Conservation (phyloP, 1,140 invertebrate genomes). For the Xylocopa sonorina region DNA sequence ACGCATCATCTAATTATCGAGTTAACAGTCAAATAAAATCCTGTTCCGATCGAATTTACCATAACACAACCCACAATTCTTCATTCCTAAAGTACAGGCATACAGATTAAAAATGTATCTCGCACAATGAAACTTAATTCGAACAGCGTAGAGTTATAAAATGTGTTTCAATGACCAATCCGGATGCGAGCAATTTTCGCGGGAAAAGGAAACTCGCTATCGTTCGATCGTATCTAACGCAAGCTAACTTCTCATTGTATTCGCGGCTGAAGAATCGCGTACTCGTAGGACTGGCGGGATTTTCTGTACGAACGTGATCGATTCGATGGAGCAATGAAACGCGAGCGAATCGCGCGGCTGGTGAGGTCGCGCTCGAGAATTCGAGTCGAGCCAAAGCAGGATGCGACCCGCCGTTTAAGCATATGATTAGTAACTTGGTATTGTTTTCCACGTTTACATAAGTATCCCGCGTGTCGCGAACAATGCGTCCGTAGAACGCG, state of each 20-base stretch:
- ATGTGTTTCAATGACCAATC: not conserved
- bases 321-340: not conserved
- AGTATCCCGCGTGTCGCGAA: constrained; percentile 71
- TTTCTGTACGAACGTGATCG: too few relatives aligned
- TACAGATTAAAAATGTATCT: too few relatives aligned
- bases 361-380: not conserved
- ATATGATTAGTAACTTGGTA: constrained; percentile 73
- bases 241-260: not conserved
- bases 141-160: too few relatives aligned
- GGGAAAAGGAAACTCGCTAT: not conserved
- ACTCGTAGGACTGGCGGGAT: too few relatives aligned
- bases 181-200: not conserved
- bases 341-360: not conserved
- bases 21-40: too few relatives aligned
- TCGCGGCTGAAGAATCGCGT: too few relatives aligned
- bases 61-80: too few relatives aligned
- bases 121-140: too few relatives aligned
- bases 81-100: too few relatives aligned
- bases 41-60: too few relatives aligned
- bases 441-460: constrained; percentile 77
- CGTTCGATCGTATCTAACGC: not conserved
- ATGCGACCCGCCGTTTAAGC: constrained; percentile 46
- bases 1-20: too few relatives aligned
- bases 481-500: constrained; percentile 69
- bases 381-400: constrained; percentile 58